Evolutionary conservation across 2,113 vertebrate species (phyloP).

Genomic region (Synodontis membranacea): DNA sequence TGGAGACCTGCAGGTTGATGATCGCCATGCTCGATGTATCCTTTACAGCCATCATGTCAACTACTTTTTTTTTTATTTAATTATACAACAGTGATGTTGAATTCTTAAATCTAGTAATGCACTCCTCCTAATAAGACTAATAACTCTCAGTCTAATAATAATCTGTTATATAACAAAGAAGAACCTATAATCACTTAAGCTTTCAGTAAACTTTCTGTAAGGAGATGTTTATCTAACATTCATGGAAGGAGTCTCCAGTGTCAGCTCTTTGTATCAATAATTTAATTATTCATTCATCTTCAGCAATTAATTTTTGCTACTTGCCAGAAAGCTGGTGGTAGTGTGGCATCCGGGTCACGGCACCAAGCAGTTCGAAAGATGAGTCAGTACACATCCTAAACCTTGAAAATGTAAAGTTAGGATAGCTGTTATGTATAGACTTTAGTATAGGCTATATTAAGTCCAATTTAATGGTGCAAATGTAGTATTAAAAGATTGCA

Average conservation of each 20-base stretch:
- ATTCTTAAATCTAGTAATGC: background rate
- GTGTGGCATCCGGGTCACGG: too few relatives aligned
- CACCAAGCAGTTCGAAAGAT: too few relatives aligned
- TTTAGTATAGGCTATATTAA: background rate
- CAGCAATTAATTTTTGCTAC: too few relatives aligned
- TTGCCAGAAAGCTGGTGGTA: too few relatives aligned
- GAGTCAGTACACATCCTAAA: too few relatives aligned
- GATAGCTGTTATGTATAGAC: background rate
- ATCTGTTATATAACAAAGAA: too few relatives aligned
- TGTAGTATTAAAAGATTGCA: background rate
- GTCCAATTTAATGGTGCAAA: background rate
- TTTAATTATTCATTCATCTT: too few relatives aligned
- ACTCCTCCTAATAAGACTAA: background rate
- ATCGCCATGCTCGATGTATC: constrained; percentile 98
- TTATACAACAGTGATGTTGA: background rate
- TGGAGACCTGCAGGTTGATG: constrained; percentile 95
- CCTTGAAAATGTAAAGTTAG: background rate
- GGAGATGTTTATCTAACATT: too few relatives aligned
- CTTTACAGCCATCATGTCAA: constrained; percentile 64
- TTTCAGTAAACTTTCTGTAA: too few relatives aligned
- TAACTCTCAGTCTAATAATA: background rate
- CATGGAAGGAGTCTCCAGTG: too few relatives aligned
- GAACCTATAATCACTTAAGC: too few relatives aligned
- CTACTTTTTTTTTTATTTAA: background rate
- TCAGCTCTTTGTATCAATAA: too few relatives aligned